These are phyloP conservation scores for Romanomermis culicivorax DNA, from an alignment of 2,888 invertebrate species.

Conservation along the genomic window DNA sequence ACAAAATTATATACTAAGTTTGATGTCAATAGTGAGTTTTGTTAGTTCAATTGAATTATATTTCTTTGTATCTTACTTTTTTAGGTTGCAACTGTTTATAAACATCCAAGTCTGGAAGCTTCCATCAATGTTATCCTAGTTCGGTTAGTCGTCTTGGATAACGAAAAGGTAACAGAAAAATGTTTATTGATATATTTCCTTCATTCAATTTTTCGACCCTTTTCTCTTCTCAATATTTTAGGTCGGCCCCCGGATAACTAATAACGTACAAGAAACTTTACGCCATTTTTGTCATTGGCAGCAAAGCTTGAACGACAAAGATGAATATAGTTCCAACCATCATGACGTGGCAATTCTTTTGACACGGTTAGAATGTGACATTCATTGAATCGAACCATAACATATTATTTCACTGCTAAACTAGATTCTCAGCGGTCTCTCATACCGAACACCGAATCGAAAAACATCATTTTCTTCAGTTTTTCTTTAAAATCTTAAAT, in stretches of 20 bases:
- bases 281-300: slow-evolving; percentile 57
- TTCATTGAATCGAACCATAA: too few species aligned
- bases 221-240: background rate
- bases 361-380: slow-evolving; percentile 32
- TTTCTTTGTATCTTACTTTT: slow-evolving; percentile 3
- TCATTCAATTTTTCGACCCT: too few species aligned
- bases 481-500: too few species aligned
- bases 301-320: slow-evolving; percentile 36
- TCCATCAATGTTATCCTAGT: slow-evolving; percentile 56
- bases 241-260: slow-evolving; percentile 21
- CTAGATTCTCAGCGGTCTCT: background rate
- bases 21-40: slow-evolving; percentile 61
- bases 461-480: too few species aligned
- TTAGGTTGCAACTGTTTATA: slow-evolving; percentile 51
- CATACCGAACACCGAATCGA: too few species aligned
- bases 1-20: slow-evolving; percentile 52
- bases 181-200: background rate
- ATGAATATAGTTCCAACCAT: slow-evolving; percentile 35
- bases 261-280: slow-evolving; percentile 44
- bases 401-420: background rate
- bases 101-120: slow-evolving; percentile 61
- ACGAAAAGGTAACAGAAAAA: slow-evolving; percentile 29
- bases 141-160: slow-evolving; percentile 39
- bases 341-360: slow-evolving; percentile 35
- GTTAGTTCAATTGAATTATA: too few species aligned